phyloP scores from a whole-genome alignment of 2,888 invertebrate species.

The Calameuta idolon region DNA sequence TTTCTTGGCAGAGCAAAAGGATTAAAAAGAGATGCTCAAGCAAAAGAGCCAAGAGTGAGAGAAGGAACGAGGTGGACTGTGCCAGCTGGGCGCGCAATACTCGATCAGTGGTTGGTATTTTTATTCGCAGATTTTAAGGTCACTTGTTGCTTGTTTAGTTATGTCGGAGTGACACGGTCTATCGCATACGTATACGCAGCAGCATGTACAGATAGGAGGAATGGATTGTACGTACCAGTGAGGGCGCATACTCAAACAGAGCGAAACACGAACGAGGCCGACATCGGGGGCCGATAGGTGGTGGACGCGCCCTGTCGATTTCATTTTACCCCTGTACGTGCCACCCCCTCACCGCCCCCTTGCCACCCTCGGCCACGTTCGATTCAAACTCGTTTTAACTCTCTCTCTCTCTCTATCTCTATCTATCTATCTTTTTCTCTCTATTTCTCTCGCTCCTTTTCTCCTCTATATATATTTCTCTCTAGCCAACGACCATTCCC shows the following conservation, averaged over 20 bases:
- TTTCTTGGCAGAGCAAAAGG: not conserved
- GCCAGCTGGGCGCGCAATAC: slow-evolving; percentile 48
- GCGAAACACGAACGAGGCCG: slow-evolving; percentile 11
- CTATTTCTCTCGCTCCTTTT: too few relatives aligned
- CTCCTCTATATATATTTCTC: not conserved
- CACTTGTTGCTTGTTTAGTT: slow-evolving; percentile 67
- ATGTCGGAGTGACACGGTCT: slow-evolving; percentile 46
- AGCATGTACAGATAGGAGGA: slow-evolving; percentile 26
- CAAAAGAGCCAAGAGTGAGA: not conserved
- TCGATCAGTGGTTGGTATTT: slow-evolving; percentile 60
- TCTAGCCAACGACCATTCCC: not conserved
- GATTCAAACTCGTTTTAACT: slow-evolving; percentile 10
- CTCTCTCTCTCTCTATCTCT: not conserved
- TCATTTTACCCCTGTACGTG: slow-evolving; percentile 48
- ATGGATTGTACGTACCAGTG: not conserved
- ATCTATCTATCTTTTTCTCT: too few relatives aligned
- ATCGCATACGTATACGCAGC: slow-evolving; percentile 27
- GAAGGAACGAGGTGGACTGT: not conserved
- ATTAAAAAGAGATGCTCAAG: not conserved
- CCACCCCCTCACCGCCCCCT: slow-evolving; percentile 20
- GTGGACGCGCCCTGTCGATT: slow-evolving; percentile 61
- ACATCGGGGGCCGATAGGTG: slow-evolving; percentile 60
- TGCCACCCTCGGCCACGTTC: slow-evolving; percentile 8
- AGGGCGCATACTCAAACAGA: not conserved
- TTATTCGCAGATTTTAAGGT: slow-evolving; percentile 65